These are phyloP conservation scores for Gracilinanus agilis DNA, from an alignment of 2,113 vertebrate species.

Conservation along the genomic window DNA sequence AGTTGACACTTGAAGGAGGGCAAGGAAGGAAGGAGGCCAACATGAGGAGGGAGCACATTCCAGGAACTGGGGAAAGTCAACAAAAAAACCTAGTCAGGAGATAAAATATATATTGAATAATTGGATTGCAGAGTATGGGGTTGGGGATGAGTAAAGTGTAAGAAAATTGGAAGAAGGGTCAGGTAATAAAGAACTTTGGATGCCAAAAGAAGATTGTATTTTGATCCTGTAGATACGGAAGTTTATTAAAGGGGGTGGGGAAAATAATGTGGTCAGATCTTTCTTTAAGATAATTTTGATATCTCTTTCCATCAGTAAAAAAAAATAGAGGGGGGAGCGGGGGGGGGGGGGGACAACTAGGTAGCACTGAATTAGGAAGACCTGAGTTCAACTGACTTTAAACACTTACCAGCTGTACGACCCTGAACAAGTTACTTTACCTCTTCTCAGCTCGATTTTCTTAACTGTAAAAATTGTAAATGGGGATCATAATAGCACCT, in stretches of 20 bases:
- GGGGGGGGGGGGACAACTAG: too few species aligned
- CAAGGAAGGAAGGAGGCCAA: background rate
- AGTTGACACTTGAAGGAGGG: background rate
- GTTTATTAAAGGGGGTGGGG: background rate
- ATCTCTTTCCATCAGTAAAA: background rate
- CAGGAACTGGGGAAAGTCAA: background rate
- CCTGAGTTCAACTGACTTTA: background rate
- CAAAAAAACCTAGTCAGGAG: background rate
- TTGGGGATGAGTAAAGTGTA: background rate
- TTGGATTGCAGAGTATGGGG: background rate
- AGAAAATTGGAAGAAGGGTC: background rate
- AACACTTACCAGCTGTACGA: background rate
- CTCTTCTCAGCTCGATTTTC: background rate
- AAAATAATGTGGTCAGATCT: background rate
- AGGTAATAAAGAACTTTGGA: background rate
- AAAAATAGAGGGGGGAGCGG: too few species aligned
- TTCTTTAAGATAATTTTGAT: background rate
- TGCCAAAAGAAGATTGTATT: background rate
- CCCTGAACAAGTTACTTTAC: background rate
- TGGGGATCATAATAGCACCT: background rate
- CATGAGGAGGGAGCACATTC: background rate
- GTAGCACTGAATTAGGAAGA: background rate
- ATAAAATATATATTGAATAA: background rate
- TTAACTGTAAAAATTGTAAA: background rate
- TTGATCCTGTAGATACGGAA: background rate